Evolutionary conservation across 2,888 invertebrate genomes (phyloP).

Genomic region (Melieria omissa): DNA sequence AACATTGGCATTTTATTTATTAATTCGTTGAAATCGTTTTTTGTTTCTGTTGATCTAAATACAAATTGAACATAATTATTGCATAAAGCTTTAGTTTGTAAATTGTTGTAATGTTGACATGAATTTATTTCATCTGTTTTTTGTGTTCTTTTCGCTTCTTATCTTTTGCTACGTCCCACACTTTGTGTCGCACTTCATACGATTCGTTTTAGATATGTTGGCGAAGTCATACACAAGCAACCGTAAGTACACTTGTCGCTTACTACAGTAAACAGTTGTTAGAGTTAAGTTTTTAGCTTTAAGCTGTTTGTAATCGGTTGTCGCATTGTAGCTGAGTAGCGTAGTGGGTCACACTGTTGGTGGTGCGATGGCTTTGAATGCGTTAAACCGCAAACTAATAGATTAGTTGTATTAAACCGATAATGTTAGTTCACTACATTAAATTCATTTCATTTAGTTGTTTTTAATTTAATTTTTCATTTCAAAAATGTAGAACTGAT

Average conservation of each 20-base stretch:
- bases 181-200: constrained; percentile 39
- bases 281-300: too few relatives aligned
- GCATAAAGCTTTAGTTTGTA: neutral
- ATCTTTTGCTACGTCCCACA: constrained; percentile 37
- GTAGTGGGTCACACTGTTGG: too few relatives aligned
- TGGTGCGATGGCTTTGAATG: too few relatives aligned
- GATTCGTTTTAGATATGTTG: constrained; percentile 71
- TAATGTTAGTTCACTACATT: too few relatives aligned
- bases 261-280: too few relatives aligned
- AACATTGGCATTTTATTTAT: neutral
- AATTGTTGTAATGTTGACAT: constrained; percentile 20
- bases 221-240: constrained; percentile 78
- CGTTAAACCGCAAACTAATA: too few relatives aligned
- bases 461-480: too few relatives aligned
- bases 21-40: neutral
- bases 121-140: constrained; percentile 31
- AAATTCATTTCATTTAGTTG: too few relatives aligned
- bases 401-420: too few relatives aligned
- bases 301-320: too few relatives aligned
- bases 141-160: constrained; percentile 22
- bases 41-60: neutral
- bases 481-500: too few relatives aligned
- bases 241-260: constrained; percentile 71
- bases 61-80: constrained; percentile 3
- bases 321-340: too few relatives aligned